Base-by-base conservation (phyloP, 2,888 invertebrate genomes). In the Drosophila neonasuta region DNA sequence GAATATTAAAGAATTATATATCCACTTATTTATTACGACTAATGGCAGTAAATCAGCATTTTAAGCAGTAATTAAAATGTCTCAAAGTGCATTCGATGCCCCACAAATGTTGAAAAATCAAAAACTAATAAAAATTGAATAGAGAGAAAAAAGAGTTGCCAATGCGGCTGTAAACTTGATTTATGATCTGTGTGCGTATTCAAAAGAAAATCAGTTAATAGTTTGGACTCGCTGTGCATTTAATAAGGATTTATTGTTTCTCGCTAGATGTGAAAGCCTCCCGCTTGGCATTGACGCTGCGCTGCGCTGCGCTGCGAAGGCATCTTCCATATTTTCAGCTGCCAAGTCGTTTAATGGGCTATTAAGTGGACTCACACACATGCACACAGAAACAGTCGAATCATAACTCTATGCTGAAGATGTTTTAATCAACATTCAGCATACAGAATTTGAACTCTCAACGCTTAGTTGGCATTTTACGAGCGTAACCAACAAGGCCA, bases 201-300 rank as follows among this genome's bases (percentile, higher is more conserved):
- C 76, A 86, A 80, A 78, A 51, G 85, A 87, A 82, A 80, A 77
- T 87, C 87, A 71, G 80, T 80, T 87, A 83, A 87, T 85, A 87
- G 79, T 71, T 71, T 39, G 24, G 24, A 20, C 77, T 80, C 62
- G 73, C 79, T 68, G 67, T 62, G 87, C 83, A 73, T 81, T 86
- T 82, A 81, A 87, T 87, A 81, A 79, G 81, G 87, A 81, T 81
- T 81, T 81, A 81, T 81, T 87, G 86, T 81, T 85, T 79, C 77
- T 86, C 81, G 79, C 86, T 81, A 69, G 83, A 69, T 70, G 68
- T 55, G 62, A 57, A 64, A 62, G 78, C 60, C 68, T 67, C 71
- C 81, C 69, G 81, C 67, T 51, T 61, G 75, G 74, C 77, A 49
- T 32, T 54, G 54, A 54, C 17, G 54, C 54, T 56, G 24, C 39